These are phyloP conservation scores for human DNA, from an alignment of 2,113 vertebrate genomes.

Conservation along the genomic window GRCh38 chr4:133490501-133491000, in stretches of 20 bases:
- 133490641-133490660: neutral
- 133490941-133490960: no score
- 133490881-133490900: neutral
- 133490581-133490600: neutral
- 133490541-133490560: neutral
- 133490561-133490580: neutral
- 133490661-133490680: neutral
- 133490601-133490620: neutral
- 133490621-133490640: neutral
- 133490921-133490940: no score
- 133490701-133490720: neutral
- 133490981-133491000: no score
- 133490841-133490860: neutral
- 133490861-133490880: neutral
- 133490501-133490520: neutral
- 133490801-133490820: neutral
- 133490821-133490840: neutral
- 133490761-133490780: neutral
- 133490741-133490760: neutral
- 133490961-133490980: no score
- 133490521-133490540: neutral
- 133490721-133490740: neutral
- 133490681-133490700: neutral
- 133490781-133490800: neutral
- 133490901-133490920: no score